Base-by-base conservation (phyloP, 1,140 invertebrate genomes). In the Brachionus asplanchnoidis region DNA sequence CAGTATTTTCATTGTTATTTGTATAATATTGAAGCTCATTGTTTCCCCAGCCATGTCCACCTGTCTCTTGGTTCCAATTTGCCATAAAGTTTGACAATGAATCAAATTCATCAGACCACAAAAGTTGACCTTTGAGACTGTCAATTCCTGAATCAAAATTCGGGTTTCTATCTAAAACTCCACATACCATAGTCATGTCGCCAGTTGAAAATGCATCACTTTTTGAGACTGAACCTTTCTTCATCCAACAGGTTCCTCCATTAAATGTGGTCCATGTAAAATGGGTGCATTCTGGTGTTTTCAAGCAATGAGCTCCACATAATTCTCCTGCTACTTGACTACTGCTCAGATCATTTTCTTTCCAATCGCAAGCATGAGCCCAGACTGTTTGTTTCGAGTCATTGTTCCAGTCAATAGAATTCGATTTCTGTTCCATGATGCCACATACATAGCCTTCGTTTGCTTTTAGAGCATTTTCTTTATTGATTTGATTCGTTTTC, bases 101-200 rank as follows among this genome's bases (percentile, higher is more conserved):
- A 65, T 86, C 40, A 50, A 86, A 86, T 26, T 86, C 82, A 77
- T 85, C 85, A 20, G 23, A 28, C 85, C 85, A 86, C 36, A 86
- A 40, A 7, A 84, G 40, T 40, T 78, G 12, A 42, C 85, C 85
- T 28, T 84, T 82, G 28, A 84, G 28, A 23, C n/a, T 23, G 14
- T 68, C 50, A 2, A 75, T 40, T 36, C 50, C 26, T 14, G 42
- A 9, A 77, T 11, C 14, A 73, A 65, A 1, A 20, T 77, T 68
- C 0, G 2, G 0, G 20, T 12, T 20, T 42, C 17, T 9, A 20
- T 50, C 42, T 79, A 85, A 26, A n/a, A 85, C 36, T 20, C 85
- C 85, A 66, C 85, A 85, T 17, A 85, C 85, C 50, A 85, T 66
- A 5, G 42, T 42, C 26, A 44, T 23, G 42, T 85, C 85, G 12